These are phyloP conservation scores for Parapristionchus giblindavisi DNA, from an alignment of 2,888 invertebrate species.

Conservation along the genomic window DNA sequence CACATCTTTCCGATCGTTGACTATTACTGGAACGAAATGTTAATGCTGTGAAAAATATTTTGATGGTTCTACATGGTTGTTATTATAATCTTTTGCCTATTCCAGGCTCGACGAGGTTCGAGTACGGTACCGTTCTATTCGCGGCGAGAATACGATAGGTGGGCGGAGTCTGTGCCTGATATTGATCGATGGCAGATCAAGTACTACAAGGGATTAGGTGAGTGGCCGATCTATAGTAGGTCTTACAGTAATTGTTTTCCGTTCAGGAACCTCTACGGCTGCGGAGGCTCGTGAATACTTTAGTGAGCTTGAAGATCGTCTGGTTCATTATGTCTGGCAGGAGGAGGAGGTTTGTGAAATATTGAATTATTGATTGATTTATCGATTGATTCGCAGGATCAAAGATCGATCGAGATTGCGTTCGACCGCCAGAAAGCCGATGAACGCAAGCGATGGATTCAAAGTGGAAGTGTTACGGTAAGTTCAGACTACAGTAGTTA, in stretches of 20 bases:
- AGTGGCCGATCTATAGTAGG: conserved; percentile 69
- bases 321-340: conserved; percentile 57
- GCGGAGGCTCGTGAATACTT: conserved; percentile 98
- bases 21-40: neutral
- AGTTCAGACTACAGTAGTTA: neutral
- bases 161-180: conserved; percentile 83
- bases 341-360: conserved; percentile 74
- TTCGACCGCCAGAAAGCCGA: conserved; percentile 92
- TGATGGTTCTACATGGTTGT: neutral
- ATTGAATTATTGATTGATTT: no score
- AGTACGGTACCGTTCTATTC: conserved; percentile 84
- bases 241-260: neutral
- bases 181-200: conserved; percentile 89
- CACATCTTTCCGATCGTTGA: neutral
- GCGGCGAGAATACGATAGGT: conserved; percentile 94
- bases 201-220: conserved; percentile 89
- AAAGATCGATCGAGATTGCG: conserved; percentile 89
- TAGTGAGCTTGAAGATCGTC: conserved; percentile 85
- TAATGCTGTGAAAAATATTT: neutral
- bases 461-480: conserved; percentile 79
- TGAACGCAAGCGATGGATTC: conserved; percentile 95
- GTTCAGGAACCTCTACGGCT: conserved; percentile 98
- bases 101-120: conserved; percentile 44
- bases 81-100: conserved; percentile 57
- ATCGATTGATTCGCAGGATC: conserved; percentile 80